Percentiles rank a stretch among this genome's conserved stretches.
Conservation (phyloP, 1,140 invertebrate species). For the Camponotus pennsylvanicus region DNA sequence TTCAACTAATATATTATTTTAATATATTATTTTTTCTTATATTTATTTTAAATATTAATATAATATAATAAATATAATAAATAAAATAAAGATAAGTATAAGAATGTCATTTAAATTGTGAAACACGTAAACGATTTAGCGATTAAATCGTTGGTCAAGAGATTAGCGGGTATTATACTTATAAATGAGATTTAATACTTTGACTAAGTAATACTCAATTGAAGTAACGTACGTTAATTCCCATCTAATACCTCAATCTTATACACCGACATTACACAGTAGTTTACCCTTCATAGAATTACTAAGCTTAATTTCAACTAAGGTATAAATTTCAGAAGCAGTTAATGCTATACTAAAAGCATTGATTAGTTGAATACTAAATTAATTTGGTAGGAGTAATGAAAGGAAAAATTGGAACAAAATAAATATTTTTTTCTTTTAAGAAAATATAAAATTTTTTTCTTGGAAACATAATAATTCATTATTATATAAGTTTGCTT, state of each 20-base stretch:
- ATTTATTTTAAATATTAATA: too few relatives aligned
- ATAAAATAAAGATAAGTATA: too few relatives aligned
- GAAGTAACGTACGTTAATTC: conserved; percentile 25
- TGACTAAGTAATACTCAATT: conserved; percentile 22
- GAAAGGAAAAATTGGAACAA: not conserved
- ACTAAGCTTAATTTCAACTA: conserved; percentile 18
- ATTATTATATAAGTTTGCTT: not conserved
- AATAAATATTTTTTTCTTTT: not conserved
- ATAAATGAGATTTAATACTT: conserved; percentile 5
- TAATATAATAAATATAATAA: too few relatives aligned
- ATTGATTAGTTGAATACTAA: conserved; percentile 4
- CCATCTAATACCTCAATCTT: conserved; percentile 27
- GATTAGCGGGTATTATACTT: conserved; percentile 20
- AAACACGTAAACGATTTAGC: not conserved
- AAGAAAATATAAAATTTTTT: not conserved
- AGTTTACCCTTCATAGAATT: conserved; percentile 22
- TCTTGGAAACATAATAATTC: not conserved
- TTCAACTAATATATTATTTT: not conserved
- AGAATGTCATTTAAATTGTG: not conserved
- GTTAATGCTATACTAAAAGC: conserved; percentile 3
- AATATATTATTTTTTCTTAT: too few relatives aligned
- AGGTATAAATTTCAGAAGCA: conserved; percentile 11
- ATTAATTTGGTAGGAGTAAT: not conserved
- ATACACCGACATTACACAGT: not conserved
- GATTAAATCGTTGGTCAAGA: not conserved